These are phyloP conservation scores for Pangasianodon gigas DNA, from an alignment of 2,113 vertebrate species.

Conservation along the genomic window DNA sequence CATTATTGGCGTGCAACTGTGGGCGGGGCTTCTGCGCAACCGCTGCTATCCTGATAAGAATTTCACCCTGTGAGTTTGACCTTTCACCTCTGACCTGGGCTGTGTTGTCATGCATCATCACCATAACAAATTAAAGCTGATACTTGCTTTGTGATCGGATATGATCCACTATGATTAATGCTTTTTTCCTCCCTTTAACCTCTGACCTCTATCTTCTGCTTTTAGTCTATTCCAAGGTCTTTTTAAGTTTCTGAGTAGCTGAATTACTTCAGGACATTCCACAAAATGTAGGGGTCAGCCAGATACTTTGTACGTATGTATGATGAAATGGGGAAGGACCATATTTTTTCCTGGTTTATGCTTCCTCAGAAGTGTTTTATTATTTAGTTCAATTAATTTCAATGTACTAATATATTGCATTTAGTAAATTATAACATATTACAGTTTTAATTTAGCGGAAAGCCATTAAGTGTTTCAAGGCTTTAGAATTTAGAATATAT, in stretches of 20 bases:
- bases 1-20: constrained; percentile 86
- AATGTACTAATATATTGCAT: no score
- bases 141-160: not conserved
- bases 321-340: no score
- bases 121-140: not conserved
- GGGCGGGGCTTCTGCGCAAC: constrained; percentile 86
- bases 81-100: not conserved
- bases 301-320: no score
- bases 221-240: not conserved
- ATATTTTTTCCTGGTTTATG: no score
- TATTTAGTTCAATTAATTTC: no score
- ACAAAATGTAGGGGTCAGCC: no score
- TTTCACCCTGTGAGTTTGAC: constrained; percentile 73
- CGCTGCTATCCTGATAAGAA: constrained; percentile 84
- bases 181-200: not conserved
- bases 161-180: not conserved
- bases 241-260: not conserved
- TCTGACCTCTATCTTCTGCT: not conserved
- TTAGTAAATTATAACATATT: no score
- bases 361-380: no score
- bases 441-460: no score
- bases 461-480: no score
- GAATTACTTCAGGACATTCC: no score
- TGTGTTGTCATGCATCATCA: not conserved
- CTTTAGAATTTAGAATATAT: no score